phyloP scores from a whole-genome alignment of 2,888 invertebrate species.

The Melolontha melolontha region DNA sequence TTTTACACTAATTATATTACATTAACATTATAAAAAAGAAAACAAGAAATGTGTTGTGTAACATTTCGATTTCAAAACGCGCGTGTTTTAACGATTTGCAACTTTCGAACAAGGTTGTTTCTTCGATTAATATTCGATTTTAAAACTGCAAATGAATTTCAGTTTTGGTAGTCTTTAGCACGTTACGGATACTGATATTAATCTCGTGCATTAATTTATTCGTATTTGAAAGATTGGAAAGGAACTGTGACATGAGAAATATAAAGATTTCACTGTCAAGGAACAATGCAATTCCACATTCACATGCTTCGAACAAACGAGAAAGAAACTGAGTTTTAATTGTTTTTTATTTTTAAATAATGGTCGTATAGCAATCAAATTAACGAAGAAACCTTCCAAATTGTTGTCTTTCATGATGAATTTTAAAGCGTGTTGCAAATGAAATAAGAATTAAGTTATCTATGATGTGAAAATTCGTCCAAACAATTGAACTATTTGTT shows the following conservation, averaged over 20 bases:
- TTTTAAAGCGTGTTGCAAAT: too few species aligned
- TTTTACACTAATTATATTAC: background rate
- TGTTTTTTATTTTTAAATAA: too few species aligned
- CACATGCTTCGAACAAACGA: background rate
- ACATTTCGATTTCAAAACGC: background rate
- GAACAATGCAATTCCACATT: background rate
- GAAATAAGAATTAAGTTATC: too few species aligned
- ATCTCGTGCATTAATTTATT: conserved; percentile 3
- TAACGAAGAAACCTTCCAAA: too few species aligned
- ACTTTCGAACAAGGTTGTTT: conserved; percentile 10
- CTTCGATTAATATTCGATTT: background rate
- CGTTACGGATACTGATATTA: background rate
- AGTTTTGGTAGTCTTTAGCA: too few species aligned
- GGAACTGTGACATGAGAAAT: background rate
- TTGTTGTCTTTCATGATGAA: too few species aligned
- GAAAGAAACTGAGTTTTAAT: too few species aligned
- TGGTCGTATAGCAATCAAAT: too few species aligned
- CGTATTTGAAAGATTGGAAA: conserved; percentile 10
- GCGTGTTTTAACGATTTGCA: background rate
- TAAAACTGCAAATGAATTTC: background rate
- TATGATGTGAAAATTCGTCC: too few species aligned
- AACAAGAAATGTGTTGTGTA: background rate
- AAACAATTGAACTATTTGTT: too few species aligned
- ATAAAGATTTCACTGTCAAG: conserved; percentile 3
- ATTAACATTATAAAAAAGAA: too few species aligned